Percentiles rank a stretch among this genome's conserved stretches.
Evolutionary conservation across 2,888 invertebrate genomes (phyloP).

Genomic region (Chloroclystis v-ata): DNA sequence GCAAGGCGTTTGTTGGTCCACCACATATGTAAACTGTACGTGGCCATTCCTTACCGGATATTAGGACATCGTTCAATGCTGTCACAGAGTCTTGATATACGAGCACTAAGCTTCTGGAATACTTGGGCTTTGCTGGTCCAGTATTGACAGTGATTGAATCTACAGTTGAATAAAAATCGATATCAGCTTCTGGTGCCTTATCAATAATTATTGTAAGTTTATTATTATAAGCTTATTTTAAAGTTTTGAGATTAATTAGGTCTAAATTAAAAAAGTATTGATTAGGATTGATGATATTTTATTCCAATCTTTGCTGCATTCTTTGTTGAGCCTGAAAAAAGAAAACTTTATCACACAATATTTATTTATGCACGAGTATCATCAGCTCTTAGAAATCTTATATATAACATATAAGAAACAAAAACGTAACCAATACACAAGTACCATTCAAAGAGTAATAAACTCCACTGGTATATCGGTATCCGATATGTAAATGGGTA

Average conservation of each 20-base stretch:
- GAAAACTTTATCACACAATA: too few relatives aligned
- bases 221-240: too few relatives aligned
- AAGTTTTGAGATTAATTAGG: too few relatives aligned
- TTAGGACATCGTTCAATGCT: slow-evolving; percentile 66
- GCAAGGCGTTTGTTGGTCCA: slow-evolving; percentile 16
- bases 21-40: slow-evolving; percentile 19
- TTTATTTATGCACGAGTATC: too few relatives aligned
- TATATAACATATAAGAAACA: slow-evolving; percentile 40
- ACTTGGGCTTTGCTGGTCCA: slow-evolving; percentile 16
- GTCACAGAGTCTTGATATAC: slow-evolving; percentile 51
- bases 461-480: slow-evolving; percentile 66
- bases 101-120: slow-evolving; percentile 26
- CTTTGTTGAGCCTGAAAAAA: too few relatives aligned
- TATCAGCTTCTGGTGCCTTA: too few relatives aligned
- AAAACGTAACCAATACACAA: slow-evolving; percentile 47
- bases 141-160: slow-evolving; percentile 19
- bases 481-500: slow-evolving; percentile 69
- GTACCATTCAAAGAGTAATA: slow-evolving; percentile 58
- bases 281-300: too few relatives aligned
- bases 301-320: too few relatives aligned
- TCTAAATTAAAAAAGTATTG: too few relatives aligned
- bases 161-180: not conserved
- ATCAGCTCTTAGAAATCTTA: slow-evolving; percentile 12
- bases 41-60: slow-evolving; percentile 62
- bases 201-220: too few relatives aligned